Base-by-base conservation (phyloP, 2,888 invertebrate genomes). In the Psococerastis gibbosa region DNA sequence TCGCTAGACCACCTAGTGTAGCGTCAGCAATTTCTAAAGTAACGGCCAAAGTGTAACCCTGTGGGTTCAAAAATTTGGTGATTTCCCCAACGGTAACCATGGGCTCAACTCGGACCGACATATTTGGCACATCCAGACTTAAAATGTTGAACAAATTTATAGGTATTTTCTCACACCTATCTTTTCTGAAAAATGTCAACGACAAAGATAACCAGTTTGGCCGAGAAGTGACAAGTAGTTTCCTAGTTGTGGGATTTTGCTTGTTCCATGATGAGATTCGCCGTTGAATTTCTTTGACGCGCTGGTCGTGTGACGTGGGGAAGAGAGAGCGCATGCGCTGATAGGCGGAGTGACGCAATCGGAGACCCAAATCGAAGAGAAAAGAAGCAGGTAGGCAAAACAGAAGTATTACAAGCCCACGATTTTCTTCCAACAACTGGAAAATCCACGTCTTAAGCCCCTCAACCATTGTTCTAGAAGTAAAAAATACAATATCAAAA, bases 121-220 rank as follows among this genome's bases (percentile, higher is more conserved):
- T 61, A 13, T 65, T 63, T 5, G 57, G 52, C 52, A 71, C 70
- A 46, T 77, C 65, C 45, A 78, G 56, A 47, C 66, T 61, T 44
- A 78, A 58, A 45, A 77, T 70, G 47, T 74, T 69, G 54, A 71
- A 71, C 9, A 78, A 58, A 1, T 74, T 69, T n/a, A 78, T 65
- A 0, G 70, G 61, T 3, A 78, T 67, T 56, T 68, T 63, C 51
- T 77, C 74, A 51, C 74, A 75, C 2, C 67, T 59, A 34, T 47
- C 65, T 54, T 77, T 78, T 52, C 66, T 64, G 59, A 71, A 76
- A 61, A 78, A 77, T 0, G 71, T 76, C 2, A 71, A 70, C 8
- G 75, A 76, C 3, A 78, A 61, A 9, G 75, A 75, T 41, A 72
- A 60, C 78, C 78, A 78, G 59, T 77, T 78, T 3, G 77, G 75